Evolutionary conservation across 1,140 invertebrate genomes (phyloP).

Genomic region (Papilio dardanus): DNA sequence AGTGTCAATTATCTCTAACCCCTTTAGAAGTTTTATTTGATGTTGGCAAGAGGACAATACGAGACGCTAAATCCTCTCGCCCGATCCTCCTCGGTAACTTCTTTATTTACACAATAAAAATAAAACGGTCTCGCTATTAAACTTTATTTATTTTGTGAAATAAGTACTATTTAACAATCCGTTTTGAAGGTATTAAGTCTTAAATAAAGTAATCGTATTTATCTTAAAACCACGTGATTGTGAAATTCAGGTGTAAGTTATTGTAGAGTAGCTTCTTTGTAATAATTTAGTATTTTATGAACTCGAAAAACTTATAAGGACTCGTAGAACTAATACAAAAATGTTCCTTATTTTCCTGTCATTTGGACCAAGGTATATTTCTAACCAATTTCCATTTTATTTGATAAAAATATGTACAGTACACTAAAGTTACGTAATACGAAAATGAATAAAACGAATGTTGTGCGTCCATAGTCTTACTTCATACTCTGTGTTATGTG

Average conservation of each 20-base stretch:
- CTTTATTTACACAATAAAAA: slow-evolving; percentile 21
- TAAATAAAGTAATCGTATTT: background rate
- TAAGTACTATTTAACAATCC: background rate
- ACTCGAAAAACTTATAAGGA: background rate
- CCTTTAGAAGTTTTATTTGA: slow-evolving; percentile 16
- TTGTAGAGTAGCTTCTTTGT: background rate
- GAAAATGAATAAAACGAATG: background rate
- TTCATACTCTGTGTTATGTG: background rate
- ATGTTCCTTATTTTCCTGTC: background rate
- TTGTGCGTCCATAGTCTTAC: background rate
- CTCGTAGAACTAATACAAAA: background rate
- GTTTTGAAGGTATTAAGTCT: background rate
- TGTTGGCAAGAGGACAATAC: slow-evolving; percentile 1
- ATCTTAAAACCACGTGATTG: background rate
- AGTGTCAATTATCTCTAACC: slow-evolving; percentile 11
- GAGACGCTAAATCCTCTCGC: background rate
- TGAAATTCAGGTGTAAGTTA: background rate
- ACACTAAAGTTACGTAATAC: background rate
- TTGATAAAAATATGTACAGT: background rate
- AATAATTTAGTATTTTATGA: background rate
- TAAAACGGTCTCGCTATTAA: slow-evolving; percentile 10
- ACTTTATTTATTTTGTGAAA: slow-evolving; percentile 12
- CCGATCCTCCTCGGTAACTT: background rate
- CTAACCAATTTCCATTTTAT: background rate
- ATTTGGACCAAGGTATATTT: background rate